Base-by-base conservation (phyloP, 1,140 invertebrate species). In the Scaptomyza graminum region DNA sequence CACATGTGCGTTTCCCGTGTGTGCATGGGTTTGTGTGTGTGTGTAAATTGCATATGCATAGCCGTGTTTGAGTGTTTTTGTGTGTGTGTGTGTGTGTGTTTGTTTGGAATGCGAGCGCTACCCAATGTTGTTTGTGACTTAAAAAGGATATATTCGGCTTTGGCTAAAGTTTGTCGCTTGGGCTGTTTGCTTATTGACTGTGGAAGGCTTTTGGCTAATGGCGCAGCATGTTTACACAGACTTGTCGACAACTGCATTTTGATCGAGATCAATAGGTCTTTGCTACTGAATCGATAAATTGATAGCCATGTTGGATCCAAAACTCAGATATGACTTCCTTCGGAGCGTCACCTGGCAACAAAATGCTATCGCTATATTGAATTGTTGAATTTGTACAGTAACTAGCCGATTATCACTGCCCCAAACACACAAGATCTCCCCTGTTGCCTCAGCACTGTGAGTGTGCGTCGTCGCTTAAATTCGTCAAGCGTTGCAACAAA, bases 401-500 rank as follows among this genome's bases (percentile, higher is more conserved):
- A 34, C 12, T 51, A 5, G 8, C 2, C 28, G n/a, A 15, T 1
- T 56, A 43, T 39, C 34, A 25, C 31, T 34, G 31, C 31, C 31
- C 7, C 31, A 1, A 0, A 34, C 7, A 34, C 15, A 8, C 12
- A 61, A 62, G 61, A 74, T 39, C 15, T 55, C 15, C 13, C 50
- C 22, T 15, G 18, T 18, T 8, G 18, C 31, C 4, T 6, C 18
- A 49, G 34, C n/a, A n/a, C 34, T 39, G 15, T 31, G 12, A 43
- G 12, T 59, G 46, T 39, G 64, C 60, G 64, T 64, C 60, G 64
- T 64, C 55, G 46, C 55, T 77, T 57, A 74, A 84, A 60, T 61
- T 74, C 64, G 77, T 87, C 82, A 85, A 72, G 74, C 83, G 81
- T 78, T 87, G 81, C 81, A 85, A 77, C 82, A 87, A 80, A 85